A percentile compares a stretch with the other conserved stretches of the same genome.
These are phyloP conservation scores for Bemisia tabaci DNA, from an alignment of 1,140 invertebrate genomes.

Conservation along the genomic window DNA sequence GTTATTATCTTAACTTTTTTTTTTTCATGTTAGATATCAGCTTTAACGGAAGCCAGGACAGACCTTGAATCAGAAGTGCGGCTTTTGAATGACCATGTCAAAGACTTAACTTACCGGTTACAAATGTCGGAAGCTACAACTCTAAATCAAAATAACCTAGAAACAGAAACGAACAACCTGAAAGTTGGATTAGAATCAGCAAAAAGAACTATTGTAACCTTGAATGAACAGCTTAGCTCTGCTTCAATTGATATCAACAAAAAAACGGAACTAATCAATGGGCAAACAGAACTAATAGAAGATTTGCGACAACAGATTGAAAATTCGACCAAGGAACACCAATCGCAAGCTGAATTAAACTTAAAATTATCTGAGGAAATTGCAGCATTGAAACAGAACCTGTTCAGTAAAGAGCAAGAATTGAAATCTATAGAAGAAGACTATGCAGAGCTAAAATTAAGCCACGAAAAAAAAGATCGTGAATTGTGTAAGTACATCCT, in stretches of 20 bases:
- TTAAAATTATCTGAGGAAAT: slow-evolving; percentile 12
- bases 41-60: slow-evolving; percentile 14
- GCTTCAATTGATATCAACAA: not conserved
- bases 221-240: not conserved
- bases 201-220: not conserved
- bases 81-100: slow-evolving; percentile 6
- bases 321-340: not conserved
- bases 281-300: not conserved
- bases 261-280: no score
- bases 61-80: slow-evolving; percentile 16
- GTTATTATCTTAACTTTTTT: no score
- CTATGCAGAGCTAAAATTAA: not conserved
- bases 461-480: not conserved
- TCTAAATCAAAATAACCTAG: slow-evolving; percentile 17
- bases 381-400: slow-evolving; percentile 6
- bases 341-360: not conserved
- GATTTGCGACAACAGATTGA: not conserved
- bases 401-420: slow-evolving; percentile 5
- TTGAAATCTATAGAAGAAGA: slow-evolving; percentile 10
- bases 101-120: slow-evolving; percentile 5
- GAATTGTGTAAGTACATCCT: not conserved
- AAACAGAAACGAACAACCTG: slow-evolving; percentile 11
- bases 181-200: slow-evolving; percentile 8
- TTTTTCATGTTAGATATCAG: no score
- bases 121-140: slow-evolving; percentile 10